Evolutionary conservation across 2,797 vertebrate genomes (phyloP), one percentile per base, ranked within the genome.

Genomic region (Alcedo atthis): DNA sequence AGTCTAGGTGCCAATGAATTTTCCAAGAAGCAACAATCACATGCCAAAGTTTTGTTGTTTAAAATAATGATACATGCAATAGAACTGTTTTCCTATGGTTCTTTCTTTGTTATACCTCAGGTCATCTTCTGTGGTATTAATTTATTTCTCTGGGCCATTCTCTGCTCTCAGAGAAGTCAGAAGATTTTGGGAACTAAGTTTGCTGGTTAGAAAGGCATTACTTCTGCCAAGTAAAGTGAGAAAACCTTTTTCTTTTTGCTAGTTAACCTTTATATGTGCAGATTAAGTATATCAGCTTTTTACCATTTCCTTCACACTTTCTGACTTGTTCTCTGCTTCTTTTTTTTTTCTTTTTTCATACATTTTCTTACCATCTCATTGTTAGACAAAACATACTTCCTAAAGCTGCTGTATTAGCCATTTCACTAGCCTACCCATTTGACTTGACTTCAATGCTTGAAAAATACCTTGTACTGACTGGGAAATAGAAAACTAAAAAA

Each of bases 401-500:
- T 67, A 55, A 58, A 68, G 55, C 20, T 32, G 2, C 13, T 51
- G 7, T 32, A 74, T 86, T 85, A 77, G 33, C 32, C 12, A 58
- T 83, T 66, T 20, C 15, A n/a, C 92, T 78, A 70, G 13, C 81
- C 73, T 75, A 43, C 11, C 6, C 10, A 26, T 92, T 90, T 92
- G 42, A 87, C 66, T 91, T 71, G 46, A 20, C 48, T 71, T 87
- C 46, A 54, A 33, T 69, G 25, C 43, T 79, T 92, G 66, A 92
- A 81, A 95, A 89, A 40, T 28, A 66, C 46, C 24, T 90, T 75
- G 19, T 80, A 43, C 16, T 64, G 64, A 63, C n/a, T 73, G 22
- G 79, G 55, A 82, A 77, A 45, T 40, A 80, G 70, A 95, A 89
- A 61, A 63, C 54, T 64, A 89, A 93, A 92, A 91, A 86, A 6